Base-by-base conservation (phyloP, 2,888 invertebrate species). In the Metellina segmentata region DNA sequence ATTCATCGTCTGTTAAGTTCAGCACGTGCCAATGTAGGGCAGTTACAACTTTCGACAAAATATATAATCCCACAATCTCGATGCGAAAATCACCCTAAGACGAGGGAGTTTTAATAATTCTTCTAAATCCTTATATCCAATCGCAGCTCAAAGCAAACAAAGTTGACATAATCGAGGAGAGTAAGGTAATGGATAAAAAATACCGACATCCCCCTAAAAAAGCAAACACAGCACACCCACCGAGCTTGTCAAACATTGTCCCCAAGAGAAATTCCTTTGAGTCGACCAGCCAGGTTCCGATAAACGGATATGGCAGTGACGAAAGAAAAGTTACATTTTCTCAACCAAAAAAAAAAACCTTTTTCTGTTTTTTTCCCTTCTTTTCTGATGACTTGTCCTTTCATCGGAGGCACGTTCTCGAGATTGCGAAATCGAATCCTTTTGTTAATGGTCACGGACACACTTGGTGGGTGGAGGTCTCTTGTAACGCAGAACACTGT, bases 361-460 rank as follows among this genome's bases (percentile, higher is more conserved):
- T 85, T 74, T 74, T 61, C 19, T 81, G 13, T 81, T 9, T 52
- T 16, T 61, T 52, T 13, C 72, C 52, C 20, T 71, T 5, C 71
- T 51, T n/a, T n/a, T 20, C 8, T 20, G 52, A 72, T 53, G 83
- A 71, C 52, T 75, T 85, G 79, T 79, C 74, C 74, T 85, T 85
- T 81, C 20, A 72, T 7, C 49, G 13, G 72, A 79, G 69, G 78
- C 87, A 87, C 87, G 87, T 79, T 72, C 34, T 53, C 48, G 13
- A 53, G 71, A 20, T 79, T 79, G 71, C 52, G 71, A 86, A 86
- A 78, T 78, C 20, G 69, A 34, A 49, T 52, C 72, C 87, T 53
- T 87, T 87, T 87, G 87, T 87, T 78, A 72, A 52, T 79, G 87
- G 87, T 87, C 87, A 87, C 78, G 79, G 87, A 75, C 85, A 53